A percentile compares a stretch with the other conserved stretches of the same genome.
Evolutionary conservation across 2,888 invertebrate genomes (phyloP).

Genomic region (Dione juno): DNA sequence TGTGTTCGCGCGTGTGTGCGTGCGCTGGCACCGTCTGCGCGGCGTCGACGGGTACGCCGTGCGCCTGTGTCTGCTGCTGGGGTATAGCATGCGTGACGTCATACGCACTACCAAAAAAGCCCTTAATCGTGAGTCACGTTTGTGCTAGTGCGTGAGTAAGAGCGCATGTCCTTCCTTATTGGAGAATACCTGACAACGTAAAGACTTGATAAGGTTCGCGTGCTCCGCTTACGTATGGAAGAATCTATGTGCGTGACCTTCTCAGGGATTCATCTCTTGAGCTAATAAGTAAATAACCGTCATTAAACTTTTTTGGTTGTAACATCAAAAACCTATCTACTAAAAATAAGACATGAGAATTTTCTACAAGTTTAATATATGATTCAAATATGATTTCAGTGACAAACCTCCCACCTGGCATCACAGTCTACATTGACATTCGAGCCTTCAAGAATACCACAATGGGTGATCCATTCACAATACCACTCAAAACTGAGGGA

Average conservation of each 20-base stretch:
- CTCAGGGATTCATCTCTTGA: too few species aligned
- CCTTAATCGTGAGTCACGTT: conserved; percentile 69
- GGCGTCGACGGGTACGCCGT: conserved; percentile 85
- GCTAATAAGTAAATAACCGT: too few species aligned
- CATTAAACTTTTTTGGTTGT: too few species aligned
- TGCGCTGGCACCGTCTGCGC: conserved; percentile 82
- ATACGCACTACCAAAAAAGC: conserved; percentile 71
- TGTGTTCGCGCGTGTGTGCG: too few species aligned
- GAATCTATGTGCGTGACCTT: too few species aligned
- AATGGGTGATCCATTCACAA: conserved; percentile 78
- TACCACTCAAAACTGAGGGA: conserved; percentile 78
- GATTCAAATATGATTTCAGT: conserved; percentile 72
- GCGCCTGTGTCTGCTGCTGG: conserved; percentile 73
- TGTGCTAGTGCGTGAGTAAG: too few species aligned
- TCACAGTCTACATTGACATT: conserved; percentile 82
- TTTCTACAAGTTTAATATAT: background rate
- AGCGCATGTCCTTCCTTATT: too few species aligned
- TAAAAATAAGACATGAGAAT: too few species aligned
- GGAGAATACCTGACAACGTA: too few species aligned
- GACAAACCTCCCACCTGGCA: conserved; percentile 80
- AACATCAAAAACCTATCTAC: too few species aligned
- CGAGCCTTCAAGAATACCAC: conserved; percentile 84
- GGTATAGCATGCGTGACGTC: conserved; percentile 81
- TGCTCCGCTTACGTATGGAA: too few species aligned
- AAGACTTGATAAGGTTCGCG: too few species aligned